phyloP scores from a whole-genome alignment of 2,888 invertebrate genomes.

The Meiosimyza platycephala region DNA sequence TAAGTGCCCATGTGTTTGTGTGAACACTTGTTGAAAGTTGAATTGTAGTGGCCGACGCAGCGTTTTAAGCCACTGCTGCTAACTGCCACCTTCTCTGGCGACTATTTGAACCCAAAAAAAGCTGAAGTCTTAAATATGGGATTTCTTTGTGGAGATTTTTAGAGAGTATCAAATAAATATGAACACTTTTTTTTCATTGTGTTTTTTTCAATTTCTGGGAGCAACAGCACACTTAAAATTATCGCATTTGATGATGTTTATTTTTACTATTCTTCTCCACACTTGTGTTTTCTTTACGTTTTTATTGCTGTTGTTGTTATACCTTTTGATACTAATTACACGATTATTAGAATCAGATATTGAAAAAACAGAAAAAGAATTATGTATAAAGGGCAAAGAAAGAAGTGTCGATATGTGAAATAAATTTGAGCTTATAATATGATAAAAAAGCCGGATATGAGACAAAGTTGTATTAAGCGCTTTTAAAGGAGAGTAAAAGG shows the following conservation, averaged over 20 bases:
- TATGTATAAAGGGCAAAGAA: too few relatives aligned
- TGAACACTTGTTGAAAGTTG: background rate
- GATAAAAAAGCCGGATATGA: too few relatives aligned
- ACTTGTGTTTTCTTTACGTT: background rate
- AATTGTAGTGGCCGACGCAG: too few relatives aligned
- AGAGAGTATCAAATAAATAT: too few relatives aligned
- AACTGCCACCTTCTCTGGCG: background rate
- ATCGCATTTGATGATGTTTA: slow-evolving; percentile 14
- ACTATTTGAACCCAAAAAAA: slow-evolving; percentile 6
- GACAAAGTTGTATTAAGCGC: background rate
- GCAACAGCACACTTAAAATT: background rate
- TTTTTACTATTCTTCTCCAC: slow-evolving; percentile 3
- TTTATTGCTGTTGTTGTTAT: background rate
- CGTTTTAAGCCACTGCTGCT: too few relatives aligned
- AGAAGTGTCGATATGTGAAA: too few relatives aligned
- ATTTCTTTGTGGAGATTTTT: too few relatives aligned
- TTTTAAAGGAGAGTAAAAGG: background rate
- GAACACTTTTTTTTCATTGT: too few relatives aligned
- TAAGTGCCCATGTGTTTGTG: slow-evolving; percentile 25
- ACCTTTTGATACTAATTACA: background rate
- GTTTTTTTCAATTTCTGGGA: too few relatives aligned
- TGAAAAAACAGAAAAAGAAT: background rate
- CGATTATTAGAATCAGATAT: background rate
- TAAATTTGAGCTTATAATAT: background rate
- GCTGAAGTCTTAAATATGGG: too few relatives aligned